These are phyloP conservation scores for Pristionchus japonicus DNA, from an alignment of 2,888 invertebrate species.

Conservation along the genomic window DNA sequence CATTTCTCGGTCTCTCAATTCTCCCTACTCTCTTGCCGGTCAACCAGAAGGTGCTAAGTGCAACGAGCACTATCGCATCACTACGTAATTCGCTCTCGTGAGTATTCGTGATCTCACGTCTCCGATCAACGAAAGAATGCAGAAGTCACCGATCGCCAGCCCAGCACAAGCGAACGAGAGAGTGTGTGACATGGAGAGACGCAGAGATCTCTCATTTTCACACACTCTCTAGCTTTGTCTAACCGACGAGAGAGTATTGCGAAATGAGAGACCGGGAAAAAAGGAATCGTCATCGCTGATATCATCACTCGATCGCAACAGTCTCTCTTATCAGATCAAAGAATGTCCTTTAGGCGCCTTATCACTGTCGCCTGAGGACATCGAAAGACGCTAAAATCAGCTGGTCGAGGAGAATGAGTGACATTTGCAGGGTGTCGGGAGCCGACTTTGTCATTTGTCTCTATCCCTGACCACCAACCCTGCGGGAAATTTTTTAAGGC, in stretches of 20 bases:
- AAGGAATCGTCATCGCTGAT: background rate
- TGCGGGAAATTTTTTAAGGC: too few relatives aligned
- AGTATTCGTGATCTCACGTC: too few relatives aligned
- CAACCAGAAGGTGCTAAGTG: too few relatives aligned
- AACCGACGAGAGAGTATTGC: too few relatives aligned
- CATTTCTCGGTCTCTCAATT: background rate
- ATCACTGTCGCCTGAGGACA: background rate
- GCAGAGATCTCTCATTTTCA: too few relatives aligned
- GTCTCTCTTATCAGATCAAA: constrained; percentile 17
- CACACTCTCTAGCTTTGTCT: too few relatives aligned
- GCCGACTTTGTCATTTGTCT: background rate
- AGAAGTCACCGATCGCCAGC: too few relatives aligned
- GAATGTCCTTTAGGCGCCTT: background rate
- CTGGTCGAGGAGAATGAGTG: background rate
- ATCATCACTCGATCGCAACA: background rate
- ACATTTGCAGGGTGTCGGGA: background rate
- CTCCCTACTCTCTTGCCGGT: background rate
- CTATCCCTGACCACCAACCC: background rate
- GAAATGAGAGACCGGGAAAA: too few relatives aligned
- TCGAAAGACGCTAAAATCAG: background rate
- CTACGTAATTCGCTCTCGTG: too few relatives aligned
- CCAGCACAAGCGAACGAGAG: background rate
- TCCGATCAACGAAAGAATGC: too few relatives aligned
- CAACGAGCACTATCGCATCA: too few relatives aligned
- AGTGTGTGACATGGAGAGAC: too few relatives aligned